These are phyloP conservation scores for Loriculus beryllinus DNA, from an alignment of 2,797 vertebrate genomes.

Conservation along the genomic window DNA sequence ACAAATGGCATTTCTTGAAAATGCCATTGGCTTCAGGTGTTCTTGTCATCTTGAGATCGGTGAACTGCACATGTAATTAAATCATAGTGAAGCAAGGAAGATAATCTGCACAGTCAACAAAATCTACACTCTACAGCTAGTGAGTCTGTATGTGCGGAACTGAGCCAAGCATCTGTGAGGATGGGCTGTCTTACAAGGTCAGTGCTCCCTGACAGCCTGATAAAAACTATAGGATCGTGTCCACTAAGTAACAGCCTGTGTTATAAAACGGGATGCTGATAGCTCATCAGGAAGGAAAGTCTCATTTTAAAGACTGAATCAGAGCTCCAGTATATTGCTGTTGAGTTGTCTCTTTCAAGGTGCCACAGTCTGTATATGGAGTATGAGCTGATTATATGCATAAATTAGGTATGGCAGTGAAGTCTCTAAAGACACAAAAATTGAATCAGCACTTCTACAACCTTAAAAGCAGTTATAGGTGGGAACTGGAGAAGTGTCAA, in stretches of 20 bases:
- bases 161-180: background rate
- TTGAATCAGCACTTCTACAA: background rate
- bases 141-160: background rate
- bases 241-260: background rate
- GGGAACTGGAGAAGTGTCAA: background rate
- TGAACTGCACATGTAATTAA: background rate
- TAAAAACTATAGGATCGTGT: background rate
- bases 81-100: background rate
- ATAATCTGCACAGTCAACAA: background rate
- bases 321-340: background rate
- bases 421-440: background rate
- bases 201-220: background rate
- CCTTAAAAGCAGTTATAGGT: background rate
- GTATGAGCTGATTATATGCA: background rate
- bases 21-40: background rate
- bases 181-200: accelerated
- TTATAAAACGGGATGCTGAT: background rate
- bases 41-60: background rate
- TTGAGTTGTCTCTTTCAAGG: background rate
- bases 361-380: background rate
- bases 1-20: background rate
- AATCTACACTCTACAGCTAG: background rate
- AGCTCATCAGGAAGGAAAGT: background rate
- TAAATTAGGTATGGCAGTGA: background rate
- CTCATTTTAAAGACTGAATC: background rate